Base-by-base conservation (phyloP, 2,797 vertebrate genomes). In the Limnodromus scolopaceus region DNA sequence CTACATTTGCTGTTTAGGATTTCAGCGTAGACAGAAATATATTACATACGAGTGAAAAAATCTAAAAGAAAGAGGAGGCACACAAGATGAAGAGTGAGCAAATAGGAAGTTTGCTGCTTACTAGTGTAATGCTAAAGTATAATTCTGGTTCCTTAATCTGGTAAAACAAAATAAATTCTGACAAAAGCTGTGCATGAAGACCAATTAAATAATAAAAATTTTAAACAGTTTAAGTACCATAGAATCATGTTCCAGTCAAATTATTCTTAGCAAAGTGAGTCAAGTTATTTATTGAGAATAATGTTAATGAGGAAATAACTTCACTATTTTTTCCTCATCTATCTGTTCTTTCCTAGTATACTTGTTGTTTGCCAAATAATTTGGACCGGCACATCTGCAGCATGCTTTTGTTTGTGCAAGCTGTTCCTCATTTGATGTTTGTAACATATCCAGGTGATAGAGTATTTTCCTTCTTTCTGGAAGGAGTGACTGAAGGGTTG, bases 121-220 rank as follows among this genome's bases (percentile, higher is more conserved):
- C 32, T 77, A 95, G 86, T 78, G 57, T 39, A 96, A 78, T 36
- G 24, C 6, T 94, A 94, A 57, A 54, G 58, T 95, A 34, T 95
- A 95, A 95, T 97, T 96, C 89, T 30, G 68, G 82, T 39, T 78
- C 63, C 76, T 55, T 36, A 70, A 28, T 84, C 61, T 81, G 51
- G 84, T 87, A 92, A 95, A 97, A 89, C 61, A 90, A 97, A 93
- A 87, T 91, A 87, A 88, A 95, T 77, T 95, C 69, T 89, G 87
- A 84, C 53, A 93, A 93, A 96, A 97, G 58, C 38, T 79, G 43
- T 93, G 76, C 61, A n/a, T 43, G 77, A 87, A 88, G 57, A 85
- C 15, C 66, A 76, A 78, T 16, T 85, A 2, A 65, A 79, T 92
- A 87, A 41, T 11, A 10, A 80, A 76, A 53, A 24, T 61, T 96